These are phyloP conservation scores for Sandelia bainsii DNA, from an alignment of 2,797 vertebrate genomes.

Conservation along the genomic window DNA sequence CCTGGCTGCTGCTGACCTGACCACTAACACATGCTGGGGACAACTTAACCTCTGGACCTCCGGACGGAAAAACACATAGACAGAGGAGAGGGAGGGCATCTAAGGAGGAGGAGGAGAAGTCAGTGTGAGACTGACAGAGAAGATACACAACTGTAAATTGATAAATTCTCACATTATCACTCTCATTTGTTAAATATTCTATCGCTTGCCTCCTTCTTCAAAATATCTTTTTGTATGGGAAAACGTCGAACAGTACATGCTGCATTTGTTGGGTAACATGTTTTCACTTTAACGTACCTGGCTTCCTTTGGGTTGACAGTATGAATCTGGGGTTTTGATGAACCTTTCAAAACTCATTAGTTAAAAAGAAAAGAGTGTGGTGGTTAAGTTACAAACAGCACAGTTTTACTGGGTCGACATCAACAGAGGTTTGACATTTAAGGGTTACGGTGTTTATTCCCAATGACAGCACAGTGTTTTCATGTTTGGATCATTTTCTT, in stretches of 20 bases:
- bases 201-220: neutral
- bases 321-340: too few species aligned
- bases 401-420: constrained; percentile 4
- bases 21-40: constrained; percentile 79
- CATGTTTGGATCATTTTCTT: neutral
- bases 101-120: constrained; percentile 16
- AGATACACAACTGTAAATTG: constrained; percentile 34
- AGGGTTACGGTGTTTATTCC: neutral
- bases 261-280: neutral
- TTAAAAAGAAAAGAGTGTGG: neutral
- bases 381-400: neutral
- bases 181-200: constrained; percentile 7
- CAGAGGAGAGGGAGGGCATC: constrained; percentile 35
- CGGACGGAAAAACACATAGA: constrained; percentile 70
- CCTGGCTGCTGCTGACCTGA: constrained; percentile 76
- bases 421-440: neutral
- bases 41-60: constrained; percentile 78
- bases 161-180: constrained; percentile 7
- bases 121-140: constrained; percentile 10
- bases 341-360: neutral
- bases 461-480: neutral
- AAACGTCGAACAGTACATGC: neutral
- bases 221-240: neutral
- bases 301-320: neutral
- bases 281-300: constrained; percentile 3